A percentile compares a stretch with the other conserved stretches of the same genome.
phyloP scores from a whole-genome alignment of 2,113 vertebrate genomes.

The Chionis minor region DNA sequence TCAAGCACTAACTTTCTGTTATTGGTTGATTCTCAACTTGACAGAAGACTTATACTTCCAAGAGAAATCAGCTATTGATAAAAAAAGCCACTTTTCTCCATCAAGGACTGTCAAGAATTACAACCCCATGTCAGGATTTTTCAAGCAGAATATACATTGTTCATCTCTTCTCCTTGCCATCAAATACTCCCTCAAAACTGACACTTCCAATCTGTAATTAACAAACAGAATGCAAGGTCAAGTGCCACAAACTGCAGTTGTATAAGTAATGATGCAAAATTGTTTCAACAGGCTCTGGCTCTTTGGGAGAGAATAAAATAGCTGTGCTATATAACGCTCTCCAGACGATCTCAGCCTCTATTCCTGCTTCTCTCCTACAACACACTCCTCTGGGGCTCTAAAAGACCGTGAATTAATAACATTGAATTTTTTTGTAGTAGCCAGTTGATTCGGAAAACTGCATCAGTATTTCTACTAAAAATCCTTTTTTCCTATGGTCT shows the following conservation, averaged over 20 bases:
- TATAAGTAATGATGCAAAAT: not conserved
- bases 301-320: not conserved
- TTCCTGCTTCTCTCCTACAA: not conserved
- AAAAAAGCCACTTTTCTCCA: not conserved
- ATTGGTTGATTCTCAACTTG: not conserved
- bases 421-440: not conserved
- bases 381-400: not conserved
- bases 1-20: conserved; percentile 8
- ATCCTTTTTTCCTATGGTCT: not conserved
- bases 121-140: not conserved
- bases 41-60: not conserved
- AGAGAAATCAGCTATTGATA: not conserved
- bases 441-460: not conserved
- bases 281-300: not conserved
- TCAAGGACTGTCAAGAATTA: not conserved
- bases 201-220: not conserved
- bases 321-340: not conserved
- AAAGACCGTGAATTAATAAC: not conserved
- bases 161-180: not conserved
- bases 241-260: not conserved
- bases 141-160: not conserved
- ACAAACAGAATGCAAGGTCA: not conserved
- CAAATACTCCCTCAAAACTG: not conserved
- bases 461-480: not conserved
- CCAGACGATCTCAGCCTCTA: not conserved